Percentiles rank a stretch among this genome's conserved stretches.
Evolutionary conservation across 2,888 invertebrate species (phyloP).

Genomic region (Gymnoscelis rufifasciata): DNA sequence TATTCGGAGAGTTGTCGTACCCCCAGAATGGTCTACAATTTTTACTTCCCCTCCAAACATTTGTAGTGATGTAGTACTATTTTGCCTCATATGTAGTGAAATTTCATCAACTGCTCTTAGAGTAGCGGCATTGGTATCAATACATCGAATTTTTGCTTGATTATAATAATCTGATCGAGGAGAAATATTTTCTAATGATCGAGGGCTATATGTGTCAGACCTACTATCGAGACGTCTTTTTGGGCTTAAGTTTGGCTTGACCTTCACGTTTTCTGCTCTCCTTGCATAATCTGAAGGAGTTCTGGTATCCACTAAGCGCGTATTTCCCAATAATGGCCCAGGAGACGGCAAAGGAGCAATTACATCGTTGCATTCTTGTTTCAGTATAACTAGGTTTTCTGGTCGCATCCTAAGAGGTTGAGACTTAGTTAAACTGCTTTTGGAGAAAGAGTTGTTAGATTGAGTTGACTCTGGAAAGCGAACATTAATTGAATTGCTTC

Average conservation of each 20-base stretch:
- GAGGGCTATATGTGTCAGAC: conserved; percentile 62
- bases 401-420: conserved; percentile 69
- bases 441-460: conserved; percentile 47
- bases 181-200: conserved; percentile 61
- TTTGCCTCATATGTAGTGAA: conserved; percentile 77
- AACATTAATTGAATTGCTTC: conserved; percentile 80
- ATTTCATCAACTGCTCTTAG: conserved; percentile 79
- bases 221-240: conserved; percentile 64
- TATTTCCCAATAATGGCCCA: conserved; percentile 89
- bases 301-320: conserved; percentile 85
- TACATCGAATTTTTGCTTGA: conserved; percentile 72
- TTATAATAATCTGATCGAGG: conserved; percentile 66
- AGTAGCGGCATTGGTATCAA: conserved; percentile 68
- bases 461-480: conserved; percentile 75
- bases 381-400: conserved; percentile 76
- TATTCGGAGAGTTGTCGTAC: conserved; percentile 83
- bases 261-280: conserved; percentile 57
- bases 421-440: conserved; percentile 53
- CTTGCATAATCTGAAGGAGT: conserved; percentile 61
- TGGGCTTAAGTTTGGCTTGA: conserved; percentile 58
- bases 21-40: conserved; percentile 83
- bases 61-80: conserved; percentile 75
- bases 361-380: conserved; percentile 68
- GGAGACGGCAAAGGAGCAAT: conserved; percentile 87
- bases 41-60: conserved; percentile 89